A percentile compares a stretch with the other conserved stretches of the same genome.
Evolutionary conservation across 2,113 vertebrate species (phyloP).

Genomic region (Hydrochoerus hydrochaeris): DNA sequence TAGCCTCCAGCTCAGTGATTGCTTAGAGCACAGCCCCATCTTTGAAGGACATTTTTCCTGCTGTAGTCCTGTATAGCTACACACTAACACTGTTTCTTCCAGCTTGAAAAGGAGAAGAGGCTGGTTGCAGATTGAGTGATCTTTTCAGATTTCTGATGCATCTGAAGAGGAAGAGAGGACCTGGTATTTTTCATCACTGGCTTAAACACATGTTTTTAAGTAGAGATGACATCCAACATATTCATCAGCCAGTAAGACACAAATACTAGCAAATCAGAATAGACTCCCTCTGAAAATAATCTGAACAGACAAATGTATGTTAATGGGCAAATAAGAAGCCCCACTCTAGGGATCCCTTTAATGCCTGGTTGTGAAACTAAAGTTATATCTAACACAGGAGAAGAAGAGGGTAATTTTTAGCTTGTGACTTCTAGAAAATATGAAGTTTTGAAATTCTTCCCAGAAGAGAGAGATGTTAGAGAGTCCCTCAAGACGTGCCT

Average conservation of each 20-base stretch:
- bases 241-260: background rate
- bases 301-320: background rate
- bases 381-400: background rate
- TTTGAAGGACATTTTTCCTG: background rate
- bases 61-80: background rate
- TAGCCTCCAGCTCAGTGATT: background rate
- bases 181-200: background rate
- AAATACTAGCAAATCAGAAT: background rate
- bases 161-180: background rate
- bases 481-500: conserved; percentile 6
- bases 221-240: background rate
- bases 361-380: background rate
- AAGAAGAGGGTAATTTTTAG: background rate
- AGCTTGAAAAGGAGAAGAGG: background rate
- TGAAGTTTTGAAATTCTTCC: background rate
- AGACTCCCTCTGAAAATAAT: background rate
- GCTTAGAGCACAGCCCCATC: background rate
- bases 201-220: conserved; percentile 25
- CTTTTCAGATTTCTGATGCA: conserved; percentile 13
- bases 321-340: background rate
- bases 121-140: background rate
- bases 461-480: background rate
- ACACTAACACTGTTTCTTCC: background rate
- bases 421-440: background rate
- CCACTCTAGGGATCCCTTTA: background rate